Percentiles rank a stretch among this genome's conserved stretches.
phyloP scores from a whole-genome alignment of 2,797 vertebrate species.

The Micromesistius poutassou region DNA sequence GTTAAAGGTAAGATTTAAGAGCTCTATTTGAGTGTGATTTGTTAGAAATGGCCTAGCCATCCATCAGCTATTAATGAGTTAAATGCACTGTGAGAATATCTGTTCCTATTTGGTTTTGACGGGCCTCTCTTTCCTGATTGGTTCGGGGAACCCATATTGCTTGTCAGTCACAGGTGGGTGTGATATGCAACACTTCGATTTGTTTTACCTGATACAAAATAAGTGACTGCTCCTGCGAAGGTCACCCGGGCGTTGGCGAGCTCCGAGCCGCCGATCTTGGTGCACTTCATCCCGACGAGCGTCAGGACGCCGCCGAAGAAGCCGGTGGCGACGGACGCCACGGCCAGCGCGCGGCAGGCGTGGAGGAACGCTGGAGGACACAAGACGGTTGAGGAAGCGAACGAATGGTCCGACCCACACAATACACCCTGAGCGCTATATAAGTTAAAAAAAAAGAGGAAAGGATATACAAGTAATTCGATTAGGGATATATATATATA shows the following conservation, averaged over 20 bases:
- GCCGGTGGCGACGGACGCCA: conserved; percentile 73
- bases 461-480: no score
- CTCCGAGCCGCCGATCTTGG: conserved; percentile 80
- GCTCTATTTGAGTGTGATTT: no score
- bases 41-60: no score
- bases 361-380: conserved; percentile 69
- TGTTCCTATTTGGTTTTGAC: no score
- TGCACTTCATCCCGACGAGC: conserved; percentile 81
- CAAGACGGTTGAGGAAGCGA: not conserved
- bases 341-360: conserved; percentile 69
- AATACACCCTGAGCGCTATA: no score
- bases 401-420: not conserved
- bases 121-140: not conserved
- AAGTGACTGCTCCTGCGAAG: conserved; percentile 71
- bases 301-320: conserved; percentile 77
- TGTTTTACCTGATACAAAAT: conserved; percentile 70
- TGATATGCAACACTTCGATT: no score
- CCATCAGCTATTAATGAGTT: no score
- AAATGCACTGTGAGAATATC: no score
- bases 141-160: no score
- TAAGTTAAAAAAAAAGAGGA: no score
- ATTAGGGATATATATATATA: no score
- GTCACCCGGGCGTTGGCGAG: conserved; percentile 72
- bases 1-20: no score
- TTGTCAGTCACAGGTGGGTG: not conserved